Conservation (phyloP, 2,797 vertebrate species). For the Mormyrus proboscirostris region DNA sequence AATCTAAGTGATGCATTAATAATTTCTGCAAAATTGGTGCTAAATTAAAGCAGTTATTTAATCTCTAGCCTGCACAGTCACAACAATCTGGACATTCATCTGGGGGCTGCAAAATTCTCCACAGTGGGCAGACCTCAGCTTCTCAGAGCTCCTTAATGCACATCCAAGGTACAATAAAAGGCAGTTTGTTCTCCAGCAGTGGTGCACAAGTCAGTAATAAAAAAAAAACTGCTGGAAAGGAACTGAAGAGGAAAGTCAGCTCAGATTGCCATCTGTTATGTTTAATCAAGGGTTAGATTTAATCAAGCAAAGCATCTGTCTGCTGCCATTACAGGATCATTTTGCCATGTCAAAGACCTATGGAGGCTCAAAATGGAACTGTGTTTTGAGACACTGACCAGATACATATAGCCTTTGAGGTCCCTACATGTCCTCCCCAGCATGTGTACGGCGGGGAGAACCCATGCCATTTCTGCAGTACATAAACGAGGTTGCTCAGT, state of each 20-base stretch:
- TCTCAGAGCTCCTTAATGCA: not conserved
- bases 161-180: not conserved
- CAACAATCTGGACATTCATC: not conserved
- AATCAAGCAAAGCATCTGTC: slow-evolving; percentile 4
- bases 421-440: not conserved
- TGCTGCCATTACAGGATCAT: not conserved
- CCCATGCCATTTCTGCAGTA: not conserved
- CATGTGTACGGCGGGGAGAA: not conserved
- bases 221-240: not conserved
- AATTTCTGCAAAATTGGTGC: not conserved
- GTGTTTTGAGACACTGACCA: not conserved
- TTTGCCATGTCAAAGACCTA: not conserved
- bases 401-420: not conserved
- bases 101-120: not conserved
- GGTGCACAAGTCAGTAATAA: not conserved
- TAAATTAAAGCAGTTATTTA: slow-evolving; percentile 3
- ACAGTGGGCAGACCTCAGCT: not conserved
- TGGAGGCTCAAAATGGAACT: not conserved
- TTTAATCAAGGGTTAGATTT: slow-evolving; percentile 19
- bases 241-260: not conserved
- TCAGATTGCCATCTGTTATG: slow-evolving; percentile 10
- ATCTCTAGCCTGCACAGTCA: not conserved
- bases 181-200: not conserved
- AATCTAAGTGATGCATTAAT: not conserved
- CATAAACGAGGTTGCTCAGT: not conserved